Evolutionary conservation across 2,888 invertebrate genomes (phyloP).

Genomic region (Galeruca laticollis): DNA sequence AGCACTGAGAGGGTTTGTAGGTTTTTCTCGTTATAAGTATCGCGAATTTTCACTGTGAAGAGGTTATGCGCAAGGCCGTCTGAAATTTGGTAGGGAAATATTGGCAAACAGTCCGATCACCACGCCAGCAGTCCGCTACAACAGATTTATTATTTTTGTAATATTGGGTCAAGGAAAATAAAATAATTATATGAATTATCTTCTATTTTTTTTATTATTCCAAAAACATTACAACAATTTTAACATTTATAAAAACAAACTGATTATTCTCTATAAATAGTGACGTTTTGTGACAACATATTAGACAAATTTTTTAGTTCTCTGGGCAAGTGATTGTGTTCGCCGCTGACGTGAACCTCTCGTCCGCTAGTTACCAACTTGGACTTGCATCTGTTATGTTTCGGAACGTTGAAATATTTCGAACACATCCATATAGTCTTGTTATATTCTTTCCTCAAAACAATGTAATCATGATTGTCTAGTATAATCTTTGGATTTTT

Average conservation of each 20-base stretch:
- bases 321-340: slow-evolving; percentile 51
- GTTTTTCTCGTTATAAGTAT: too few species aligned
- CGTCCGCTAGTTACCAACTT: slow-evolving; percentile 54
- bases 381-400: slow-evolving; percentile 52
- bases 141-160: too few species aligned
- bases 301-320: slow-evolving; percentile 42
- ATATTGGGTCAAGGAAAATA: too few species aligned
- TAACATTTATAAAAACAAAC: background rate
- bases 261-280: slow-evolving; percentile 39
- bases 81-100: too few species aligned
- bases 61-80: too few species aligned
- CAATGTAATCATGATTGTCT: slow-evolving; percentile 46
- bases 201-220: background rate
- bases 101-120: too few species aligned
- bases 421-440: slow-evolving; percentile 51
- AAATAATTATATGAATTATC: too few species aligned
- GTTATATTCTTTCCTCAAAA: slow-evolving; percentile 44
- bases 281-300: slow-evolving; percentile 50
- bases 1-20: too few species aligned
- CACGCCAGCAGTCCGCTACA: too few species aligned
- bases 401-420: slow-evolving; percentile 46
- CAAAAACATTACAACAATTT: background rate
- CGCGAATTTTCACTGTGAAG: too few species aligned
- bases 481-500: slow-evolving; percentile 51
- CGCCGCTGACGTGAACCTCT: slow-evolving; percentile 52